Evolutionary conservation across 2,888 invertebrate genomes (phyloP).

Genomic region (Meliscaeva auricollis): DNA sequence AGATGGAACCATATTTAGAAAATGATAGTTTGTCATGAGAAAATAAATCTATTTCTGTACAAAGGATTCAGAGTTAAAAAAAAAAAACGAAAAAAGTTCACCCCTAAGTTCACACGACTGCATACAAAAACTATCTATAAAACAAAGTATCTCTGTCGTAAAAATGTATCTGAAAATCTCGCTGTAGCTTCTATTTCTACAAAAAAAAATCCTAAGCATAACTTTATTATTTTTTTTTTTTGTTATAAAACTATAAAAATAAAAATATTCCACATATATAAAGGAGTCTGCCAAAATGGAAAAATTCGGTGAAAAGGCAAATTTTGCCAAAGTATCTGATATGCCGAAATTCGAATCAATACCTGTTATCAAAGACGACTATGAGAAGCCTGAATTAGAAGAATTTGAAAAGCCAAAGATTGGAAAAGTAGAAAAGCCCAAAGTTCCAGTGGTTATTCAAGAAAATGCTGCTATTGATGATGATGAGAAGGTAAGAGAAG

Average conservation of each 20-base stretch:
- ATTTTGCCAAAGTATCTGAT: constrained; percentile 79
- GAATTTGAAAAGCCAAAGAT: constrained; percentile 86
- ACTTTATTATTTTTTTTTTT: too few species aligned
- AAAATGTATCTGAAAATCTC: background rate
- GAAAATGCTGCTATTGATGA: constrained; percentile 41
- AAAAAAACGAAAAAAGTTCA: constrained; percentile 72
- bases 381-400: constrained; percentile 90
- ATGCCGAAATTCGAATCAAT: constrained; percentile 85
- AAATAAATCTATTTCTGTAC: too few species aligned
- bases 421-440: constrained; percentile 83
- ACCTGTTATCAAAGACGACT: constrained; percentile 87
- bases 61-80: background rate
- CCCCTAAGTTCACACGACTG: background rate
- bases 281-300: constrained; percentile 78
- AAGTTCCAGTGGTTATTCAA: constrained; percentile 75
- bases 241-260: too few species aligned
- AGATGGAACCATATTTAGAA: too few species aligned
- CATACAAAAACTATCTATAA: background rate
- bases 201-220: too few species aligned
- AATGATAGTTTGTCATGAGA: too few species aligned
- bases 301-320: constrained; percentile 81
- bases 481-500: constrained; percentile 57
- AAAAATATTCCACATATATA: constrained; percentile 5
- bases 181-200: background rate
- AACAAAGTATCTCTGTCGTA: background rate